phyloP scores from a whole-genome alignment of 2,888 invertebrate genomes.

The Sturmia bella region DNA sequence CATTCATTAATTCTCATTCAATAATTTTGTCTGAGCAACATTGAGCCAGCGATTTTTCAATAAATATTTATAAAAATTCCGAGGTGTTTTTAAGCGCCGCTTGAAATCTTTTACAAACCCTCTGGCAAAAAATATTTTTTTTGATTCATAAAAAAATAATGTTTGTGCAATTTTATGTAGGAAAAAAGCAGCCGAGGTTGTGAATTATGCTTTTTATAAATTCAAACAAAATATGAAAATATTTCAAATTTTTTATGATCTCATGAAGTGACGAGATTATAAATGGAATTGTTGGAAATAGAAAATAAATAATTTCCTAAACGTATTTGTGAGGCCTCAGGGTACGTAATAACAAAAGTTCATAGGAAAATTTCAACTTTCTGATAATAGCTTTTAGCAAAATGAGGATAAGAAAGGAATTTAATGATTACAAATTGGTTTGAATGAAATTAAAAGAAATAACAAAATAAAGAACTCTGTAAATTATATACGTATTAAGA shows the following conservation, averaged over 20 bases:
- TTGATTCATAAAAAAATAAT: not conserved
- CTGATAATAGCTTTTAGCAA: not conserved
- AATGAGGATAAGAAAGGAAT: not conserved
- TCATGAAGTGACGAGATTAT: constrained; percentile 21
- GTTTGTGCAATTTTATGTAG: constrained; percentile 53
- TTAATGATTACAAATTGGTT: not conserved
- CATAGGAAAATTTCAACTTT: constrained; percentile 16
- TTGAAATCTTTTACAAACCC: constrained; percentile 30
- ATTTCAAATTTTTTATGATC: constrained; percentile 32
- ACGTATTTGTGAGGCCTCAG: constrained; percentile 2
- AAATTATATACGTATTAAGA: no score
- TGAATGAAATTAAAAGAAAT: no score
- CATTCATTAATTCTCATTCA: constrained; percentile 42
- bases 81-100: constrained; percentile 60
- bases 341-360: constrained; percentile 28
- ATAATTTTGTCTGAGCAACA: constrained; percentile 43
- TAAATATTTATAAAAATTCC: constrained; percentile 43
- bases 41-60: constrained; percentile 2
- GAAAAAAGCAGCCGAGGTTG: constrained; percentile 13
- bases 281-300: constrained; percentile 50
- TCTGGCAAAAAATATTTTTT: constrained; percentile 31
- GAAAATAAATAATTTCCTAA: not conserved
- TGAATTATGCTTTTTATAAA: constrained; percentile 52
- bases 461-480: no score
- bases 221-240: constrained; percentile 11